Evolutionary conservation across 2,888 invertebrate genomes (phyloP), one percentile per base, ranked within the genome.

Genomic region (Syritta pipiens): DNA sequence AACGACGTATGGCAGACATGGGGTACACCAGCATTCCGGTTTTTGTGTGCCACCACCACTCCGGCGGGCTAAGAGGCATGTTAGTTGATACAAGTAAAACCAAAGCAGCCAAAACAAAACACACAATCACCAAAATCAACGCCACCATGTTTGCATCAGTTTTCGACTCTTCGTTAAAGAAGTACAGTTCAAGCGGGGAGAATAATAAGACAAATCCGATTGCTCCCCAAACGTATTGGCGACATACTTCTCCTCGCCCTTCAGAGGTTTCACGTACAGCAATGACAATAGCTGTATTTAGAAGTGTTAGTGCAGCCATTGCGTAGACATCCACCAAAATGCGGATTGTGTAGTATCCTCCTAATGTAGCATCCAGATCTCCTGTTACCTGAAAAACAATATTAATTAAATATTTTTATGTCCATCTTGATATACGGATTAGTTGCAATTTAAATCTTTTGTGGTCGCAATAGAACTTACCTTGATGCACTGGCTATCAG

Each of bases 41-140:
- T 84, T 93, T 91, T 1, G 95, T 95, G 85, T 95, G 94, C 95
- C 95, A 95, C 94, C 94, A 95, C 95, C 95, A 95, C 88, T 95
- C 95, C 0, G 95, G 94, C 1, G 95, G 94, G 83, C 94, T 94
- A 6, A 95, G 88, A 0, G 95, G 95, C 93, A 95, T 95, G 82
- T 91, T 90, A 2, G 72, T 67, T 62, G 88, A 83, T 9, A 83
- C 63, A 5, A 88, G 89, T 88, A 88, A 91, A 90, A 94, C 91
- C 0, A 93, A 81, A 0, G 93, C 92, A 40, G 91, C 93, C 42
- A 94, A 86, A 12, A 94, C 88, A 88, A 94, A 90, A 59, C 93
- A 85, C 0, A 90, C 85, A 0, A 90, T 90, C 44, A 86, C 82
- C n/a, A 86, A 42, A 19, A 86, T 83, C 4, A 87, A 9, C 0